These are phyloP conservation scores for Microtus oregoni DNA, from an alignment of 2,113 vertebrate species.

Conservation along the genomic window DNA sequence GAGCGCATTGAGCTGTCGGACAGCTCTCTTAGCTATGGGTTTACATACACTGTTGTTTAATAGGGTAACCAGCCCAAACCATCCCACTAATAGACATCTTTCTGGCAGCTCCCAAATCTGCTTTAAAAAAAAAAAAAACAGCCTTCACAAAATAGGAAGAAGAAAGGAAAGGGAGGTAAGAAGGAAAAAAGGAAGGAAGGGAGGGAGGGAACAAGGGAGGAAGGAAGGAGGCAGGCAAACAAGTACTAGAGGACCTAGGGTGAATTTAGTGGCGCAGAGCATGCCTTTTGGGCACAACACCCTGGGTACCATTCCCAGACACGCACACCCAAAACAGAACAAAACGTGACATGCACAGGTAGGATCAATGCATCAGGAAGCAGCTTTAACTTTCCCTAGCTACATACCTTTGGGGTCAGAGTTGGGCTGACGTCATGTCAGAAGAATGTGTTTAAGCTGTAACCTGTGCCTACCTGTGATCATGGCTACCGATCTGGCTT, in stretches of 20 bases:
- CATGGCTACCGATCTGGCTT: background rate
- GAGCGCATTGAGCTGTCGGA: background rate
- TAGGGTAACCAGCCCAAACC: background rate
- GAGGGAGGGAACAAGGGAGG: too few relatives aligned
- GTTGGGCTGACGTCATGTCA: constrained; percentile 7
- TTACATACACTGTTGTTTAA: background rate
- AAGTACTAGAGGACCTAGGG: too few relatives aligned
- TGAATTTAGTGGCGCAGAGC: background rate
- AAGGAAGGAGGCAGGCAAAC: background rate
- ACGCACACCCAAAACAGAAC: background rate
- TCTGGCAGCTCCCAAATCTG: background rate
- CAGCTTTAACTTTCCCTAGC: background rate
- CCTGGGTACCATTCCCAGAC: background rate
- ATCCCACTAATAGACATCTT: background rate
- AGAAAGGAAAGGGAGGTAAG: too few relatives aligned
- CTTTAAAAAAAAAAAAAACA: background rate
- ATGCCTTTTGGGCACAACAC: background rate
- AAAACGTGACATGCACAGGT: background rate
- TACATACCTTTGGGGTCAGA: background rate
- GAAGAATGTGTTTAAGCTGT: constrained; percentile 33
- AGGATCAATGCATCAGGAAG: background rate
- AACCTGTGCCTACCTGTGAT: background rate
- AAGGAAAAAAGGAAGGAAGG: background rate
- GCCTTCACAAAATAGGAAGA: background rate
- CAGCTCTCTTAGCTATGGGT: background rate